Evolutionary conservation across 2,797 vertebrate genomes (phyloP).

Genomic region (Clarias laeviceps): DNA sequence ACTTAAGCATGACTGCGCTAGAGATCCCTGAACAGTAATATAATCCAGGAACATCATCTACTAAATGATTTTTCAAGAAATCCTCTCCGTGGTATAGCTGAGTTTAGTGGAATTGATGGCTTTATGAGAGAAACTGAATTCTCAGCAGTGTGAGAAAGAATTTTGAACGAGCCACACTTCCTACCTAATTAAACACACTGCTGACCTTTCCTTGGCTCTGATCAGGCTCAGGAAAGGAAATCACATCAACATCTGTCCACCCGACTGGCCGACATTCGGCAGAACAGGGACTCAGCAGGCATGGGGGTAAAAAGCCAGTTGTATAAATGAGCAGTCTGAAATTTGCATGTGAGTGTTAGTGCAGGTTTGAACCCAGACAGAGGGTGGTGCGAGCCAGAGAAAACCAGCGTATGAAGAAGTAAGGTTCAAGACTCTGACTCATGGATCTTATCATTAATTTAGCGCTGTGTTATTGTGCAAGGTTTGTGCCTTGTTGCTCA

Average conservation of each 20-base stretch:
- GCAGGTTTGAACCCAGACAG: not conserved
- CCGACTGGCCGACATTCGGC: not conserved
- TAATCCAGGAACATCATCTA: no score
- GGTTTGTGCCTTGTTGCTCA: constrained; percentile 61
- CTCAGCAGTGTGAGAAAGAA: not conserved
- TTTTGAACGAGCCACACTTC: not conserved
- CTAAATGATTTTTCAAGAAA: no score
- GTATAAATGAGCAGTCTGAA: not conserved
- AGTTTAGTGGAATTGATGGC: not conserved
- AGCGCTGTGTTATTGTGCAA: constrained; percentile 50
- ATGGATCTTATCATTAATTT: constrained; percentile 51
- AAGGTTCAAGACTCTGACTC: constrained; percentile 42
- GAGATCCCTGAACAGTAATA: no score
- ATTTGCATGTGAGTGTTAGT: not conserved
- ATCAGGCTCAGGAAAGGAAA: constrained; percentile 38
- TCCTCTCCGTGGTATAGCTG: not conserved
- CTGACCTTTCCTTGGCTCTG: constrained; percentile 49
- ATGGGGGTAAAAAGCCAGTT: not conserved
- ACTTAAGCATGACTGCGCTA: no score
- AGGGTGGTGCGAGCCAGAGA: constrained; percentile 4
- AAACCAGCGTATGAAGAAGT: not conserved
- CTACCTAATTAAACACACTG: constrained; percentile 31
- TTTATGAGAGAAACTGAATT: not conserved
- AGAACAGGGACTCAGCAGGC: not conserved
- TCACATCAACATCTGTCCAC: constrained; percentile 37